phyloP scores from a whole-genome alignment of 2,888 invertebrate species.

The Tachina lurida region DNA sequence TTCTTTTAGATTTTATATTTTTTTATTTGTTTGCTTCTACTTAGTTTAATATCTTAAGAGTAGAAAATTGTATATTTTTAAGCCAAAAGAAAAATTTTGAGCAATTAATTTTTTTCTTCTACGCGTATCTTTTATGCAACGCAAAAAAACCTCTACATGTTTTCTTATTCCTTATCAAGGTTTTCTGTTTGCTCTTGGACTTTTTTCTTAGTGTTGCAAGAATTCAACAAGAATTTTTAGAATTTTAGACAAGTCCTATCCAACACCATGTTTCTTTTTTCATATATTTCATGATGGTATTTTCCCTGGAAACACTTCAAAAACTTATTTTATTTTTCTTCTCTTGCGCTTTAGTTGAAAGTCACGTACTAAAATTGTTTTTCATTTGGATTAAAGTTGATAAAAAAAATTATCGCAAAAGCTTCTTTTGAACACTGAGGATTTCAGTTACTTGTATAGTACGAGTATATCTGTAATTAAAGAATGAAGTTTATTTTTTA shows the following conservation, averaged over 20 bases:
- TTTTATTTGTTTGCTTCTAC: slow-evolving; percentile 4
- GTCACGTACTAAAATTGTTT: slow-evolving; percentile 58
- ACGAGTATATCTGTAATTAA: slow-evolving; percentile 43
- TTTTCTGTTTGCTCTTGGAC: slow-evolving; percentile 12
- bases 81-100: slow-evolving; percentile 50
- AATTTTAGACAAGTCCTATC: slow-evolving; percentile 21
- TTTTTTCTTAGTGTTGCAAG: slow-evolving; percentile 1
- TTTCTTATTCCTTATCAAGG: slow-evolving; percentile 23
- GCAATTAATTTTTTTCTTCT: slow-evolving; percentile 59
- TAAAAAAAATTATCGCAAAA: slow-evolving; percentile 31
- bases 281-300: slow-evolving; percentile 30
- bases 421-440: slow-evolving; percentile 13
- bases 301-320: slow-evolving; percentile 48
- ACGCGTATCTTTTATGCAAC: neutral
- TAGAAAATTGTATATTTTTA: slow-evolving; percentile 42
- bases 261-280: slow-evolving; percentile 20
- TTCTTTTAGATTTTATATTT: slow-evolving; percentile 29
- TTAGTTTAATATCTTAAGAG: slow-evolving; percentile 19
- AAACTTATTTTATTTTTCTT: neutral
- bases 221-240: slow-evolving; percentile 8
- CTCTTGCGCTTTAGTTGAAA: slow-evolving; percentile 4
- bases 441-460: slow-evolving; percentile 2
- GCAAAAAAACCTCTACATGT: slow-evolving; percentile 43
- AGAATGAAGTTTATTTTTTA: neutral
- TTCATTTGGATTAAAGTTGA: slow-evolving; percentile 49